Evolutionary conservation across 2,113 vertebrate genomes (phyloP).

Genomic region (Vulpes lagopus): DNA sequence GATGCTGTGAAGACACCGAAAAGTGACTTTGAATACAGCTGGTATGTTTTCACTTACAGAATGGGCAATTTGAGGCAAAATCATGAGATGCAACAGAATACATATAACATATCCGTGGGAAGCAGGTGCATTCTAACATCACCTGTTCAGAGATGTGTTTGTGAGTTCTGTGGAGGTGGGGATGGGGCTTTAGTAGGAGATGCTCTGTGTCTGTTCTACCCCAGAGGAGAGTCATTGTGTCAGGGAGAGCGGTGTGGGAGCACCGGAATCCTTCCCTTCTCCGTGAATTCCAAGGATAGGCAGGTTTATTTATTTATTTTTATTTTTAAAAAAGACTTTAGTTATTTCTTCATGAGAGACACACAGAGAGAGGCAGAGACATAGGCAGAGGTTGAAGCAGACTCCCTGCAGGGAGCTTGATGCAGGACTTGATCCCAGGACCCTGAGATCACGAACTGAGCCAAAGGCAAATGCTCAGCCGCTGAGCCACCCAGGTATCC

Average conservation of each 20-base stretch:
- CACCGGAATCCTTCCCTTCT: neutral
- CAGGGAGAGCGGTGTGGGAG: neutral
- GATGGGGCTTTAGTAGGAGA: neutral
- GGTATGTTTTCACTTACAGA: neutral
- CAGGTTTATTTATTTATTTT: neutral
- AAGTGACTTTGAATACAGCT: neutral
- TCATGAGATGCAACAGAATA: neutral
- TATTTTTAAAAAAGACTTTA: too few relatives aligned
- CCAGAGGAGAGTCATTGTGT: neutral
- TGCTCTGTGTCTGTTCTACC: neutral
- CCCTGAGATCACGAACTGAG: too few relatives aligned
- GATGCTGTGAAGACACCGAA: neutral
- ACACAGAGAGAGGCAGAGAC: too few relatives aligned
- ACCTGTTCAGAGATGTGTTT: neutral
- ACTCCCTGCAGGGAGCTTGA: too few relatives aligned
- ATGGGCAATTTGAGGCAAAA: neutral
- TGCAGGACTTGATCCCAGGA: too few relatives aligned
- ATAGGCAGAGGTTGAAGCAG: too few relatives aligned
- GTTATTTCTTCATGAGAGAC: too few relatives aligned
- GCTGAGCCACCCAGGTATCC: too few relatives aligned
- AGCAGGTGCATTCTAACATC: neutral
- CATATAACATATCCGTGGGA: neutral
- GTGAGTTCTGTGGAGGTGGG: neutral
- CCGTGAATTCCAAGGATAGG: neutral
- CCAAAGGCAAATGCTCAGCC: too few relatives aligned